phyloP scores from a whole-genome alignment of 2,888 invertebrate species.

The Cerceris ruficornis region DNA sequence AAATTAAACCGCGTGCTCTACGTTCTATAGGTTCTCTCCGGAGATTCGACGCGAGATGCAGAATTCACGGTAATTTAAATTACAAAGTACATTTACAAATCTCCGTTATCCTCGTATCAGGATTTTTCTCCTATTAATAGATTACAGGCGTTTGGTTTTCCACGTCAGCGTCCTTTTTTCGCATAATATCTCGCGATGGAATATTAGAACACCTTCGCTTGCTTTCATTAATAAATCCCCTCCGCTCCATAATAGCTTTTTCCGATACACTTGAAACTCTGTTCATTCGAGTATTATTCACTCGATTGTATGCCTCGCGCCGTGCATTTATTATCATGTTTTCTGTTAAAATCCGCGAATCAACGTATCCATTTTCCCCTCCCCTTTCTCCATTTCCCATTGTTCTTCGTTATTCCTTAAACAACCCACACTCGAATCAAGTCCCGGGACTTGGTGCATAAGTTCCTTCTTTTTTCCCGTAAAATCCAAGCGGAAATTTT shows the following conservation, averaged over 20 bases:
- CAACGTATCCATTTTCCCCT: neutral
- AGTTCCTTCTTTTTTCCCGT: slow-evolving; percentile 18
- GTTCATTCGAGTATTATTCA: slow-evolving; percentile 37
- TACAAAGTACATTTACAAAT: too few species aligned
- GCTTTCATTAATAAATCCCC: slow-evolving; percentile 35
- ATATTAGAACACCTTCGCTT: slow-evolving; percentile 3
- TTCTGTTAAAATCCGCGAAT: slow-evolving; percentile 5
- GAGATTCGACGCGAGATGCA: too few species aligned
- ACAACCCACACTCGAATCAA: slow-evolving; percentile 8
- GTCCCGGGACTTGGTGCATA: slow-evolving; percentile 8
- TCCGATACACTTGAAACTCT: slow-evolving; percentile 40
- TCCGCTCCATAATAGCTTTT: slow-evolving; percentile 37
- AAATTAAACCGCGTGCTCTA: too few species aligned
- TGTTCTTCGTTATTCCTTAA: slow-evolving; percentile 32
- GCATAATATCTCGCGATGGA: slow-evolving; percentile 1
- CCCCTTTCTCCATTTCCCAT: slow-evolving; percentile 16
- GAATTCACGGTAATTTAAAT: too few species aligned
- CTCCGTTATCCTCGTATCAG: too few species aligned
- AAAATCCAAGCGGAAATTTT: slow-evolving; percentile 41
- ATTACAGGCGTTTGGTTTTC: neutral
- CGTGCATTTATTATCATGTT: slow-evolving; percentile 38
- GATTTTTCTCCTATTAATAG: too few species aligned
- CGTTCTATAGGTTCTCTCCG: too few species aligned
- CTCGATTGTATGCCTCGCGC: slow-evolving; percentile 10
- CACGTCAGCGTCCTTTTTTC: neutral